A percentile compares a stretch with the other conserved stretches of the same genome.
These are phyloP conservation scores for Drosophila ambigua DNA, from an alignment of 1,140 invertebrate genomes.

Conservation along the genomic window DNA sequence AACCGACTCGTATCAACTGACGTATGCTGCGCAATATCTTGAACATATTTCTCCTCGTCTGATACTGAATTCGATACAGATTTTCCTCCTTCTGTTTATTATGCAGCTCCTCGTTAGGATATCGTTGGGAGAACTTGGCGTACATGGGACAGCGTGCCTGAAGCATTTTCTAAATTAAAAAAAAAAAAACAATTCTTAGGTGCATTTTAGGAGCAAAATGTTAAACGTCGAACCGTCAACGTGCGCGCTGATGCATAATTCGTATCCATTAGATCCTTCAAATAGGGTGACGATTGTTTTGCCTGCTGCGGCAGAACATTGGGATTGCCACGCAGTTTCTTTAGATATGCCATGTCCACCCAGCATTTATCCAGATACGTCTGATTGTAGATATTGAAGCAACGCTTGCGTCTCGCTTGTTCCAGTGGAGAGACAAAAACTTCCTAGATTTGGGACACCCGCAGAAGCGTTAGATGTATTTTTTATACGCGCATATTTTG, in stretches of 20 bases:
- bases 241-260: constrained; percentile 49
- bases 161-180: constrained; percentile 73
- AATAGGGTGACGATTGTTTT: constrained; percentile 22
- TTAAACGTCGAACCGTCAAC: constrained; percentile 35
- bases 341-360: constrained; percentile 66
- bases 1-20: constrained; percentile 23
- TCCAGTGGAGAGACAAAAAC: constrained; percentile 62
- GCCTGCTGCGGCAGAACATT: constrained; percentile 48
- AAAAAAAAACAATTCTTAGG: neutral
- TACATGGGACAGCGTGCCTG: constrained; percentile 71
- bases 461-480: neutral
- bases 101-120: constrained; percentile 33
- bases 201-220: neutral
- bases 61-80: constrained; percentile 68
- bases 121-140: constrained; percentile 34
- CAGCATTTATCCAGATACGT: constrained; percentile 63
- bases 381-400: constrained; percentile 68
- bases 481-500: too few relatives aligned
- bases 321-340: constrained; percentile 44
- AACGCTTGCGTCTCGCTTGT: constrained; percentile 47
- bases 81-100: constrained; percentile 48
- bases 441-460: constrained; percentile 29
- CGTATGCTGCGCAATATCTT: constrained; percentile 61
- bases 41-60: constrained; percentile 74
- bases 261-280: constrained; percentile 31